Conservation (phyloP, 1,140 invertebrate genomes). For the Tetranychus cinnabarinus region DNA sequence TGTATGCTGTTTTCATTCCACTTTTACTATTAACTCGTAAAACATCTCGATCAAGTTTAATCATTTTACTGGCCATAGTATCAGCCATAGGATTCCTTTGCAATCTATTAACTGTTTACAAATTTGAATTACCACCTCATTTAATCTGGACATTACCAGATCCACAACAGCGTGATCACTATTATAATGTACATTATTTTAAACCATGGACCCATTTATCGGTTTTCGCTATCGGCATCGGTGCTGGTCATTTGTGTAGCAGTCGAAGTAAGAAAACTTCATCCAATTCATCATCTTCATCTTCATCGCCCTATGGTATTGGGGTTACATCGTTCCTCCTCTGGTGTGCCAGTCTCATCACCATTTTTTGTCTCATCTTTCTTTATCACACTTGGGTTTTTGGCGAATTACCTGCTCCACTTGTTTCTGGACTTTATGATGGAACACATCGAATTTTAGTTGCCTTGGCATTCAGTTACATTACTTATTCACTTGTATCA, state of each 20-base stretch:
- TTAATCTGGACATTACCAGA: constrained; percentile 13
- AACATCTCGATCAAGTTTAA: background rate
- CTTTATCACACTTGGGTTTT: constrained; percentile 3
- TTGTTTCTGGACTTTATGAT: constrained; percentile 8
- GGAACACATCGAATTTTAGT: background rate
- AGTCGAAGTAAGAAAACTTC: background rate
- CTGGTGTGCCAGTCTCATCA: background rate
- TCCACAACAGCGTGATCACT: constrained; percentile 7
- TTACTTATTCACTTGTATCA: background rate
- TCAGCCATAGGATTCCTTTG: constrained; percentile 7
- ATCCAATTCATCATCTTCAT: background rate
- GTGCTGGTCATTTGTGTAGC: constrained; percentile 3
- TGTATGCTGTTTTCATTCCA: constrained; percentile 9
- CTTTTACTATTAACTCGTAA: constrained; percentile 6
- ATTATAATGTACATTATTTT: constrained; percentile 5
- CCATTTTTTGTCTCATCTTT: background rate
- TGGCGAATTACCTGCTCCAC: constrained; percentile 4
- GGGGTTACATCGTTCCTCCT: background rate
- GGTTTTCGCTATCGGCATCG: constrained; percentile 8
- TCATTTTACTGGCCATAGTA: background rate
- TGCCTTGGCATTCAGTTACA: background rate
- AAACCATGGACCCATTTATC: constrained; percentile 11
- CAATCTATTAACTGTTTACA: constrained; percentile 11
- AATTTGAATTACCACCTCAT: constrained; percentile 13
- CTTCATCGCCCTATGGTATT: background rate